Percentiles rank a stretch among this genome's conserved stretches.
phyloP scores from a whole-genome alignment of 2,888 invertebrate species.

The Amphipyra berbera region DNA sequence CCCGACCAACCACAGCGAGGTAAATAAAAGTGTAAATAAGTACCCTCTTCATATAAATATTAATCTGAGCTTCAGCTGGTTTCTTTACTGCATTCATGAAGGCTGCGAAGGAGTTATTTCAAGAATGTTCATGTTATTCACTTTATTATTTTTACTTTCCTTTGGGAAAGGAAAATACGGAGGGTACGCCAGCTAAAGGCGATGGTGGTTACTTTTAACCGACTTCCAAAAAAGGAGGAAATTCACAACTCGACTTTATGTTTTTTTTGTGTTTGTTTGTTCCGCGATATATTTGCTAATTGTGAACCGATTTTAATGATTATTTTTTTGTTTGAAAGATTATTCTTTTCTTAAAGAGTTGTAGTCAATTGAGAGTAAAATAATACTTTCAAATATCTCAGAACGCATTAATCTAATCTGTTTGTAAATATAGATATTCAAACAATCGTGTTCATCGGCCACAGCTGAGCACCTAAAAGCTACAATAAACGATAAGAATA shows the following conservation, averaged over 20 bases:
- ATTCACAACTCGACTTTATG: no score
- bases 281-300: no score
- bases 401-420: no score
- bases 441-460: no score
- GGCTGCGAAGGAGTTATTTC: slow-evolving; percentile 13
- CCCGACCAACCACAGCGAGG: not conserved
- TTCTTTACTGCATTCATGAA: slow-evolving; percentile 12
- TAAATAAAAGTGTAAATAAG: slow-evolving; percentile 5
- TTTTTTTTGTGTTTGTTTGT: no score
- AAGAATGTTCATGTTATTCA: slow-evolving; percentile 22
- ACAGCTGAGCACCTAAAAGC: no score
- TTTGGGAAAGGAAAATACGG: not conserved
- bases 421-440: no score
- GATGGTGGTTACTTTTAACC: not conserved
- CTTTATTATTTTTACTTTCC: slow-evolving; percentile 1
- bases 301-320: no score
- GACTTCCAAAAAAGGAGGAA: no score
- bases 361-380: not conserved
- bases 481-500: no score
- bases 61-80: not conserved
- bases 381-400: not conserved
- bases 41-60: slow-evolving; percentile 13
- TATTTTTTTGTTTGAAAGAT: no score
- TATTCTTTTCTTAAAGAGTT: not conserved
- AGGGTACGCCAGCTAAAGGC: not conserved